These are phyloP conservation scores for Paradisaea rubra DNA, from an alignment of 2,113 vertebrate genomes.

Conservation along the genomic window DNA sequence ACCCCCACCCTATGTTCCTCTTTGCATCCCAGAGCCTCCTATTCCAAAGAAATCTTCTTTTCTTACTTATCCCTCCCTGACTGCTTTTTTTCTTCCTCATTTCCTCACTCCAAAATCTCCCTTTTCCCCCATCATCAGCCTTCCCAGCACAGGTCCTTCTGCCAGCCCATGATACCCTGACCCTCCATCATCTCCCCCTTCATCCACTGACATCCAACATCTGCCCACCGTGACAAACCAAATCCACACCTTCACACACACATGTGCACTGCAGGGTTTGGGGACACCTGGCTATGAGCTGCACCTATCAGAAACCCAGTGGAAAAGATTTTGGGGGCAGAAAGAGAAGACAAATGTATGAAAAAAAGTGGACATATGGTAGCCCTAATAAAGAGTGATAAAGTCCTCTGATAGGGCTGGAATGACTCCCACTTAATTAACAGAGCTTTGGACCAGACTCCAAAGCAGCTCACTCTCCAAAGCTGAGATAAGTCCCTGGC, in stretches of 20 bases:
- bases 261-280: fast-evolving
- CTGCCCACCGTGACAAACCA: neutral
- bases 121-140: neutral
- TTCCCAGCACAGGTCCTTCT: neutral
- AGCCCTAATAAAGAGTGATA: slow-evolving; percentile 50
- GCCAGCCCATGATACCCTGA: neutral
- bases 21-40: neutral
- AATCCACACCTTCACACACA: neutral
- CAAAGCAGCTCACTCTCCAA: slow-evolving; percentile 30
- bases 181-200: neutral
- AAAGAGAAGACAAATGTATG: neutral
- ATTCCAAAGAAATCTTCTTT: neutral
- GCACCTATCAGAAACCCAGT: neutral
- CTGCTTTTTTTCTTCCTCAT: neutral
- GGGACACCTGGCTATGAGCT: neutral
- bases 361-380: slow-evolving; percentile 2
- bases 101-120: neutral
- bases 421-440: slow-evolving; percentile 42
- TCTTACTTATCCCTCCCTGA: neutral
- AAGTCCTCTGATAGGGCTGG: slow-evolving; percentile 37
- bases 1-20: neutral
- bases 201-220: neutral
- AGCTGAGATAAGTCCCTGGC: slow-evolving; percentile 50
- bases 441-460: slow-evolving; percentile 1
- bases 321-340: neutral